These are phyloP conservation scores for Manduca sexta DNA, from an alignment of 1,140 invertebrate species.

Conservation along the genomic window DNA sequence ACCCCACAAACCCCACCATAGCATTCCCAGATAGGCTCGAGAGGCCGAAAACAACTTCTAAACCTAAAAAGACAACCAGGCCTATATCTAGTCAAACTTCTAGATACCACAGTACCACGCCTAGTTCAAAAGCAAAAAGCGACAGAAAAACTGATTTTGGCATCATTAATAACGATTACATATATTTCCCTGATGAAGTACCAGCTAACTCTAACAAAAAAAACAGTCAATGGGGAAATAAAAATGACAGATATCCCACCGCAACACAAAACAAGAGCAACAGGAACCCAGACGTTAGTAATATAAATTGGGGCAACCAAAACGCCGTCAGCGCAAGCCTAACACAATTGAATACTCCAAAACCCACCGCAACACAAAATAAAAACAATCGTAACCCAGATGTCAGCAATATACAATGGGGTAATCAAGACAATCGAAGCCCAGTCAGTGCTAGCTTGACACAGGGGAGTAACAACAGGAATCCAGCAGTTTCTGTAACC, in stretches of 20 bases:
- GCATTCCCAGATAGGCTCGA: too few relatives aligned
- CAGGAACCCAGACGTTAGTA: background rate
- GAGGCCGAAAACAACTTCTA: constrained; percentile 1
- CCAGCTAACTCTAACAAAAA: background rate
- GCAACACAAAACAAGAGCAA: background rate
- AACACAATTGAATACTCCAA: too few relatives aligned
- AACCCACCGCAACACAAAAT: background rate
- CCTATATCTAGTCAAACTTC: background rate
- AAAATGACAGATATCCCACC: background rate
- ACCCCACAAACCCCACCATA: too few relatives aligned
- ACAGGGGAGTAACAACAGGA: background rate
- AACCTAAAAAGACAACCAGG: background rate
- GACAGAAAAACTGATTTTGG: background rate
- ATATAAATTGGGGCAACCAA: background rate
- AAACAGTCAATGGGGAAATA: background rate
- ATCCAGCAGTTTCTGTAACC: too few relatives aligned
- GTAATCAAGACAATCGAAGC: background rate
- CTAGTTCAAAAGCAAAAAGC: background rate
- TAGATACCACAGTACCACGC: background rate
- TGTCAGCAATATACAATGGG: background rate
- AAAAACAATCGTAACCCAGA: background rate
- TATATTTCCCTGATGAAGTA: too few relatives aligned
- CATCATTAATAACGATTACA: background rate
- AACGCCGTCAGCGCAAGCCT: too few relatives aligned
- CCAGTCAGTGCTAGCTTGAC: too few relatives aligned